A percentile compares a stretch with the other conserved stretches of the same genome.
phyloP scores from a whole-genome alignment of 2,888 invertebrate species.

The Girardia tigrina region DNA sequence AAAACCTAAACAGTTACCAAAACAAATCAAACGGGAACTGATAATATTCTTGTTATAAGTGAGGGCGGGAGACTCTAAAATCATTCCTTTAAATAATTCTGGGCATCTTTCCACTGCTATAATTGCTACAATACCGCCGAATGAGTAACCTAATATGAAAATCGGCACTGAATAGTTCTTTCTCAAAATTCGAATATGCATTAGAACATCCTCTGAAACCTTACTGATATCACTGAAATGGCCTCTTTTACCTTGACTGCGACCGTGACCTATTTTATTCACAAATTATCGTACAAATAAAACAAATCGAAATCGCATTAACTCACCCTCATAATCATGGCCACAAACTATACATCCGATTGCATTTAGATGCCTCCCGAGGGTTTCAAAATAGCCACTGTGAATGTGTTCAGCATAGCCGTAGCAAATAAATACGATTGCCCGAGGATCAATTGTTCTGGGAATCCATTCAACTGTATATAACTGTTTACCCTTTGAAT shows the following conservation, averaged over 20 bases:
- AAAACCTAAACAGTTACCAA: not conserved
- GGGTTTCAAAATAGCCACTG: not conserved
- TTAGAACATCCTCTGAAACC: not conserved
- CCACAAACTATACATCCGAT: not conserved
- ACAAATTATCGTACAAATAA: not conserved
- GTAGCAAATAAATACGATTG: not conserved
- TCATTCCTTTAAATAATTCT: not conserved
- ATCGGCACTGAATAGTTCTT: not conserved
- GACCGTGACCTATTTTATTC: not conserved
- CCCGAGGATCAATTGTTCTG: not conserved
- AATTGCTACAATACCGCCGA: not conserved
- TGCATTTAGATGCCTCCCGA: not conserved
- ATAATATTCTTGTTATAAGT: not conserved
- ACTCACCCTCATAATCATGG: not conserved
- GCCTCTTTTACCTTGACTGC: conserved; percentile 1
- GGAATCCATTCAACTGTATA: conserved; percentile 2
- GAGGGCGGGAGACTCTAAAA: not conserved
- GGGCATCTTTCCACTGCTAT: not conserved
- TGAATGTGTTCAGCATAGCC: conserved; percentile 4
- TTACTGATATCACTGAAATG: not conserved
- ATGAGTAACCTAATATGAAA: not conserved
- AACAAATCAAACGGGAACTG: not conserved
- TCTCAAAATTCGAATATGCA: not conserved
- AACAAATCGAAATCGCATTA: too few species aligned
- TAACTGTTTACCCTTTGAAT: not conserved